Evolutionary conservation across 2,888 invertebrate genomes (phyloP), one percentile per base, ranked within the genome.

Genomic region (Gari tellinella): DNA sequence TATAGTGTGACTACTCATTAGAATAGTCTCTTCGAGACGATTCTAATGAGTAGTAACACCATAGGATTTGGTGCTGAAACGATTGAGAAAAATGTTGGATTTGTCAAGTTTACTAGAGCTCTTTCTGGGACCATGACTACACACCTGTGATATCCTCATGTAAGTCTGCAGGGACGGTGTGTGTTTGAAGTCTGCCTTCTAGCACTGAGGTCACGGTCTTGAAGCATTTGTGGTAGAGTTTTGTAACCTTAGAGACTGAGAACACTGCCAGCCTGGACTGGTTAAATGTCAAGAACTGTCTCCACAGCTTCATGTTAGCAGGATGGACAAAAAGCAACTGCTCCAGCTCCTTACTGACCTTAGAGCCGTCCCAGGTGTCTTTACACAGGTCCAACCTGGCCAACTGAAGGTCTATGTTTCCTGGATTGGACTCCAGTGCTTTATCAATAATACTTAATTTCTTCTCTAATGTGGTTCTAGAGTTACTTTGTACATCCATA

Each of bases 371-470:
- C 89, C 88, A 90, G 3, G 90, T 69, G 26, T 90, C 87, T 46
- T 87, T 80, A 52, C 88, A 86, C 8, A 92, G 68, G 41, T 91
- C 88, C 41, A 93, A 72, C 61, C 89, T 89, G 21, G 84, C 82
- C 25, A 92, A 60, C 56, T 90, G 85, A 38, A 93, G 78, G n/a
- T 87, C 82, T n/a, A 92, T 81, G 26, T 87, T 86, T 14, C 84
- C 86, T 0, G 92, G 91, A 75, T 93, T 93, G 17, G 83, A 73
- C 61, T 87, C 86, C 10, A 93, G 75, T 1, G 93, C 93, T 72
- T 90, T 89, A 4, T 92, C 92, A 21, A 93, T 68, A 62, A 93
- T 91, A 14, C 92, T 83, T 12, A 92, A 58, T 77, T 93, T 93
- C 66, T 92, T 92, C 64, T 93, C 92, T 17, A 89, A 76, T 40